These are phyloP conservation scores for Amphiprion percula DNA, from an alignment of 2,113 vertebrate genomes.

Conservation along the genomic window DNA sequence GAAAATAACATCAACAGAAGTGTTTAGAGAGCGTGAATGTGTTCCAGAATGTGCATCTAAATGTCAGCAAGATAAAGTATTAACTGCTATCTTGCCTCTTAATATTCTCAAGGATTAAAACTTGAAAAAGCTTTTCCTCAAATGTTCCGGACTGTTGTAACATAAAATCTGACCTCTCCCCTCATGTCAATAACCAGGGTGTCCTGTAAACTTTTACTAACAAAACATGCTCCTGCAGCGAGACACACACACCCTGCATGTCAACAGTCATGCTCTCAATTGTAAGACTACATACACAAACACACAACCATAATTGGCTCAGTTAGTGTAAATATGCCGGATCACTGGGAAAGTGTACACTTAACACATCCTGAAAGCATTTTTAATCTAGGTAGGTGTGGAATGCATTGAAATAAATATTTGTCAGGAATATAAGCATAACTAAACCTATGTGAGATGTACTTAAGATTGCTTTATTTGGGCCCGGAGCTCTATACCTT, in stretches of 20 bases:
- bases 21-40: background rate
- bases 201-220: slow-evolving; percentile 24
- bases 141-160: background rate
- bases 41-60: slow-evolving; percentile 13
- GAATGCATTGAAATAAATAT: slow-evolving; percentile 12
- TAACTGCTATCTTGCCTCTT: slow-evolving; percentile 11
- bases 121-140: background rate
- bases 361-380: slow-evolving; percentile 2
- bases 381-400: slow-evolving; percentile 4
- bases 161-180: slow-evolving; percentile 24
- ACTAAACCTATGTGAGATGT: background rate
- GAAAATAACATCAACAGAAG: slow-evolving; percentile 1
- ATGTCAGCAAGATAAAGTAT: slow-evolving; percentile 41
- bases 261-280: slow-evolving; percentile 53
- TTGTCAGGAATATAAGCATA: background rate
- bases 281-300: slow-evolving; percentile 11
- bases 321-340: slow-evolving; percentile 10
- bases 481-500: background rate
- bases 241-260: slow-evolving; percentile 51
- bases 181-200: slow-evolving; percentile 36
- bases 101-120: slow-evolving; percentile 11
- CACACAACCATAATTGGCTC: background rate
- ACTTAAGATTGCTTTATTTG: background rate
- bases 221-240: slow-evolving; percentile 10
- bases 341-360: background rate